Percentiles rank a stretch among this genome's conserved stretches.
Conservation (phyloP, 2,888 invertebrate species). For the Bombyx huttoni region DNA sequence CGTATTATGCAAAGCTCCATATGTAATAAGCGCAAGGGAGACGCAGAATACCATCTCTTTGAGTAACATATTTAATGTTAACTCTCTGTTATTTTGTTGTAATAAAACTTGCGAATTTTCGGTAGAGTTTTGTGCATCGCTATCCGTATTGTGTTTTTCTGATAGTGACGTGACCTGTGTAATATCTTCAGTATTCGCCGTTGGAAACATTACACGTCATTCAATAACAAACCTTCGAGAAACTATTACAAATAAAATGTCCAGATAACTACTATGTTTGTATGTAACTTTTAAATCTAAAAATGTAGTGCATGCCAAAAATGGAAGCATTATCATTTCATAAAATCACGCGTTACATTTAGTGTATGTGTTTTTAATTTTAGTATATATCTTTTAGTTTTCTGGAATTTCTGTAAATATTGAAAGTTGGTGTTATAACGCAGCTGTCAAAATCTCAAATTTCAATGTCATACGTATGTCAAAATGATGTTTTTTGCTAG, state of each 20-base stretch:
- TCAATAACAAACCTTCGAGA: slow-evolving; percentile 47
- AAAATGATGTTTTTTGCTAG: no score
- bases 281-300: not conserved
- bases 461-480: no score
- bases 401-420: not conserved
- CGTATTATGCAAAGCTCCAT: slow-evolving; percentile 81
- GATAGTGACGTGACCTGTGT: slow-evolving; percentile 59
- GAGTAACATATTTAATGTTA: slow-evolving; percentile 70
- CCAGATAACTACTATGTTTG: not conserved
- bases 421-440: no score
- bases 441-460: no score
- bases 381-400: not conserved
- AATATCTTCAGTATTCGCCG: slow-evolving; percentile 60
- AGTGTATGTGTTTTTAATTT: not conserved
- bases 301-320: not conserved
- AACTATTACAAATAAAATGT: slow-evolving; percentile 27
- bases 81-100: slow-evolving; percentile 44
- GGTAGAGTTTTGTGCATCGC: slow-evolving; percentile 50
- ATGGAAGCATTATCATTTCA: not conserved
- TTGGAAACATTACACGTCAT: slow-evolving; percentile 73
- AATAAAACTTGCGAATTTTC: slow-evolving; percentile 41
- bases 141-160: slow-evolving; percentile 37
- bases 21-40: slow-evolving; percentile 75
- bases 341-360: not conserved
- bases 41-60: slow-evolving; percentile 77